Conservation (phyloP, 1,140 invertebrate genomes). For the Elysia chlorotica region DNA sequence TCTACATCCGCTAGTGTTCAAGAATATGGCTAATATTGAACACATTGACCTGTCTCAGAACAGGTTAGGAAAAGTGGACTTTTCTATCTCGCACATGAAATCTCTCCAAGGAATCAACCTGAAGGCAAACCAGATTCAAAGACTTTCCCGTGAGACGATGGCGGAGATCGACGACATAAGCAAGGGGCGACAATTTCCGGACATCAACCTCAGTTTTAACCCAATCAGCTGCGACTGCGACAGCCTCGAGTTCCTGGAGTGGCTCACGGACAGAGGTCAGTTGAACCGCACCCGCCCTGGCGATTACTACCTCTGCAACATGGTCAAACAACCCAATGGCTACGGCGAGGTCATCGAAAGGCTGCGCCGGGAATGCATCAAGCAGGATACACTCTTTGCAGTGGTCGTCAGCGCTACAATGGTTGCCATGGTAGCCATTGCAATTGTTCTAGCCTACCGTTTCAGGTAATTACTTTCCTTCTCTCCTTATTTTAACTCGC, state of each 20-base stretch:
- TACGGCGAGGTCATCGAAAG: not conserved
- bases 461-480: too few species aligned
- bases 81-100: not conserved
- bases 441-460: too few species aligned
- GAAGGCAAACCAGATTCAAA: not conserved
- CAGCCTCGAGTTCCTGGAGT: constrained; percentile 11
- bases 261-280: not conserved
- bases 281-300: not conserved
- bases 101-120: not conserved
- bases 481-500: too few species aligned
- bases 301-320: constrained; percentile 1
- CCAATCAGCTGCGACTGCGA: constrained; percentile 10
- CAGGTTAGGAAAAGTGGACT: not conserved
- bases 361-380: not conserved
- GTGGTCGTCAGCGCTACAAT: not conserved
- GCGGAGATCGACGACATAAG: not conserved
- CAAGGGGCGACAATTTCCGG: not conserved
- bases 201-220: not conserved
- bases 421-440: not conserved
- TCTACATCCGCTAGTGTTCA: not conserved
- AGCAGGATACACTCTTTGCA: not conserved
- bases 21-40: not conserved
- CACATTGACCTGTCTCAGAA: constrained; percentile 5
- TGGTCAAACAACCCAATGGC: not conserved
- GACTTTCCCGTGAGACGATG: not conserved